Percentiles rank a stretch among this genome's conserved stretches.
Conservation (phyloP, 2,797 vertebrate species). For the Mus spretus region DNA sequence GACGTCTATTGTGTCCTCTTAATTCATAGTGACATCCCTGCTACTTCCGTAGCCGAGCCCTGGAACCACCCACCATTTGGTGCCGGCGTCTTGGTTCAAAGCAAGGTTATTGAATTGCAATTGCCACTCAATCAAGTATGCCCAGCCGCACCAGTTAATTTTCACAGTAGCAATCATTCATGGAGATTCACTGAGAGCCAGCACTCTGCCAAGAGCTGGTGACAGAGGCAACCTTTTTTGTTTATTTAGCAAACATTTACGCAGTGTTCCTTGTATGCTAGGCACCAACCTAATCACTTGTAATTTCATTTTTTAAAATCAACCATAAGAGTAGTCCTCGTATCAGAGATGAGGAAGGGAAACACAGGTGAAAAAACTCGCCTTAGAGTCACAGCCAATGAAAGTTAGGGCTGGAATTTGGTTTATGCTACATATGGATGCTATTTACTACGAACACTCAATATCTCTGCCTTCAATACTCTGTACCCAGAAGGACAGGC, state of each 20-base stretch:
- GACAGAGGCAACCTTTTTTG: background rate
- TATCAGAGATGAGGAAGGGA: constrained; percentile 40
- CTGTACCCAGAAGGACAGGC: background rate
- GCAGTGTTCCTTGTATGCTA: background rate
- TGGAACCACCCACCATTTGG: background rate
- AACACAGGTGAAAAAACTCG: background rate
- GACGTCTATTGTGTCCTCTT: background rate
- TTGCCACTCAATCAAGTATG: background rate
- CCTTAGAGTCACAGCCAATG: background rate
- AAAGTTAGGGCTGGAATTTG: background rate
- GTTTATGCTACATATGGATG: background rate
- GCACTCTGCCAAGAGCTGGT: background rate
- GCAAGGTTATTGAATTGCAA: background rate
- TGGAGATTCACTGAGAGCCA: background rate
- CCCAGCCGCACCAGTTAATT: background rate
- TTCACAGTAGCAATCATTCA: constrained; percentile 27
- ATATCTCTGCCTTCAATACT: background rate
- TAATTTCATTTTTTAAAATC: background rate
- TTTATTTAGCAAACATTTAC: constrained; percentile 1
- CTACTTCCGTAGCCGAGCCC: background rate
- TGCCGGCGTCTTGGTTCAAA: background rate
- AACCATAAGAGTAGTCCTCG: background rate
- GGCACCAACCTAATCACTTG: background rate
- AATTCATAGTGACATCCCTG: background rate
- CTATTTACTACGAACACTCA: background rate